Base-by-base conservation (phyloP, 2,113 vertebrate species). In the Erinaceus europaeus region DNA sequence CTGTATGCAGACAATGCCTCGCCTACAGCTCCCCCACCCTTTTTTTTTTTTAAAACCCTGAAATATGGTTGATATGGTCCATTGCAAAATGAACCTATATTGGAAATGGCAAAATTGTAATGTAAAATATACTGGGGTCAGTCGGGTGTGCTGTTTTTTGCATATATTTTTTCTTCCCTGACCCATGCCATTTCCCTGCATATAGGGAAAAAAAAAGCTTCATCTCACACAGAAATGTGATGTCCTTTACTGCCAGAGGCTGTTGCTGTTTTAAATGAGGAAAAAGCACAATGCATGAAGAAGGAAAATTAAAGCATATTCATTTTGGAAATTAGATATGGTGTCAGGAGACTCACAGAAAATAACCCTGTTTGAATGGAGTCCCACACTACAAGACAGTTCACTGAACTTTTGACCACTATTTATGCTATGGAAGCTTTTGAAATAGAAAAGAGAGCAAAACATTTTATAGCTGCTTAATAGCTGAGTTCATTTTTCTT, bases 281-380 rank as follows among this genome's bases (percentile, higher is more conserved):
- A 97, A 98, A 97, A 98, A 96, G 97, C 97, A 97, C 97, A 98
- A 98, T 98, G 97, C 97, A 97, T 97, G 97, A 98, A 98, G 97
- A 97, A 96, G 96, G 97, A 97, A 98, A 97, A 98, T 98, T 98
- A 98, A 98, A 98, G 97, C 97, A 97, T 97, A 97, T 98, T 98
- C 97, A 98, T 98, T 98, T 98, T 98, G 96, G 96, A 98, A 98
- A 98, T 98, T 97, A 98, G 97, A 97, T 98, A 97, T 72, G 95
- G 97, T 98, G 97, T 97, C 97, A 97, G 96, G 97, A 98, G 97
- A 97, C 96, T 96, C 89, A 96, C 95, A 94, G 96, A 95, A 97
- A 97, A 97, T 97, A 97, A 97, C 96, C 94, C 92, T 65, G 94
- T 97, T 97, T 97, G 97, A 97, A 97, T 96, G 96, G 96, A 97